phyloP scores from a whole-genome alignment of 1,140 invertebrate genomes.

The Fopius arisanus region DNA sequence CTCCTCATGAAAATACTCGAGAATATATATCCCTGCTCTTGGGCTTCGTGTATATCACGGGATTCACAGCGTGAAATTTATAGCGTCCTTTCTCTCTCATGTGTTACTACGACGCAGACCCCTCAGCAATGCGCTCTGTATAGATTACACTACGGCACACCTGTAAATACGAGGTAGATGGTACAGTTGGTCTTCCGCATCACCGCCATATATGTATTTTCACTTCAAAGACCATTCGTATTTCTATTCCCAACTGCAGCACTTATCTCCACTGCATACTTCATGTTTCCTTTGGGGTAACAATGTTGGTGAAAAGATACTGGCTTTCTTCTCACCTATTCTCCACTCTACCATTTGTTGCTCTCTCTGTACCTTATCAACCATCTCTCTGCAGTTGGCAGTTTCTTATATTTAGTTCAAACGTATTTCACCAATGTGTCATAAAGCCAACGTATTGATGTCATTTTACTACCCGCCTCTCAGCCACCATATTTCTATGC shows the following conservation, averaged over 20 bases:
- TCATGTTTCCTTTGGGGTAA: slow-evolving; percentile 27
- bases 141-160: slow-evolving; percentile 37
- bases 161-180: slow-evolving; percentile 27
- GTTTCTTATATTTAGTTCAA: neutral
- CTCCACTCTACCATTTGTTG: neutral
- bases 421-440: neutral
- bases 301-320: slow-evolving; percentile 10
- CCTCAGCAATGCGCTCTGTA: slow-evolving; percentile 33
- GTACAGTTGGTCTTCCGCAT: slow-evolving; percentile 6
- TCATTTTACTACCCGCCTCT: neutral
- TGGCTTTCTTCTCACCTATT: neutral
- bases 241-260: slow-evolving; percentile 46
- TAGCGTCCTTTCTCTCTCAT: slow-evolving; percentile 30
- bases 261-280: slow-evolving; percentile 47
- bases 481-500: neutral
- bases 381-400: neutral
- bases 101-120: slow-evolving; percentile 3
- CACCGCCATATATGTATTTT: neutral
- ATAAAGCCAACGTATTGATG: neutral
- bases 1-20: slow-evolving; percentile 1
- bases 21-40: slow-evolving; percentile 27
- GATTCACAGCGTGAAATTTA: slow-evolving; percentile 46
- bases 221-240: slow-evolving; percentile 33
- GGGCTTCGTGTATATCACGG: slow-evolving; percentile 33
- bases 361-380: neutral